A percentile compares a stretch with the other conserved stretches of the same genome.
phyloP scores from a whole-genome alignment of 2,797 vertebrate genomes.

The Thunnus albacares region DNA sequence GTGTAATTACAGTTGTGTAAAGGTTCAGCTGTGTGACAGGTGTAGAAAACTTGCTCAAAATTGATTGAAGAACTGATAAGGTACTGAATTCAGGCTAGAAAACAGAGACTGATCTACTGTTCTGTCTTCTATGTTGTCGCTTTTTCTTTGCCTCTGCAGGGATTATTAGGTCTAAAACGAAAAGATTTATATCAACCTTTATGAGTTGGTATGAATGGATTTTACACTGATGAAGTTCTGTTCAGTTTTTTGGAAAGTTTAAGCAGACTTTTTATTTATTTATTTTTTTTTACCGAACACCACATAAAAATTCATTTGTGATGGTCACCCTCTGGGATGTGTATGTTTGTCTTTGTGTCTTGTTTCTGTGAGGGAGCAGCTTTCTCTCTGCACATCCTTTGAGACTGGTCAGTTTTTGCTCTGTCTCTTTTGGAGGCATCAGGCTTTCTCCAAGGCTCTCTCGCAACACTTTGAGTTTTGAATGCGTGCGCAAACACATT shows the following conservation, averaged over 20 bases:
- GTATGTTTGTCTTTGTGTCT: slow-evolving; percentile 9
- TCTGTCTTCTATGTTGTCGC: not conserved
- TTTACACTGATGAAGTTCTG: not conserved
- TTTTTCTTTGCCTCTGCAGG: not conserved
- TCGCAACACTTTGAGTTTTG: not conserved
- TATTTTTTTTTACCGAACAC: not conserved
- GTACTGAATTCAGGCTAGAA: not conserved
- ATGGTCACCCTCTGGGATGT: not conserved
- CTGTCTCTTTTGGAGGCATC: slow-evolving; percentile 9
- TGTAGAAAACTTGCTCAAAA: slow-evolving; percentile 17
- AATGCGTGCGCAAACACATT: slow-evolving; percentile 25
- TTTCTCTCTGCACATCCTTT: slow-evolving; percentile 33
- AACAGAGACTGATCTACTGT: not conserved
- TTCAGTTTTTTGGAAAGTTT: no score
- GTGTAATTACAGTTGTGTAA: slow-evolving; percentile 54
- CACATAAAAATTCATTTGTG: slow-evolving; percentile 5
- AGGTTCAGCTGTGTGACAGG: slow-evolving; percentile 32
- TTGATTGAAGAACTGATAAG: slow-evolving; percentile 4
- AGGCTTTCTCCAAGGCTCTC: slow-evolving; percentile 16
- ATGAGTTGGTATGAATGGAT: not conserved
- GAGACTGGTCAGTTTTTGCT: not conserved
- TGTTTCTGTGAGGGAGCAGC: not conserved
- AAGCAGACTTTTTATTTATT: no score
- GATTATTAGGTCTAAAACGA: not conserved
- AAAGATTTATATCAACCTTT: not conserved